A percentile compares a stretch with the other conserved stretches of the same genome.
phyloP scores from a whole-genome alignment of 2,888 invertebrate genomes.

The Scaptomyza flava region DNA sequence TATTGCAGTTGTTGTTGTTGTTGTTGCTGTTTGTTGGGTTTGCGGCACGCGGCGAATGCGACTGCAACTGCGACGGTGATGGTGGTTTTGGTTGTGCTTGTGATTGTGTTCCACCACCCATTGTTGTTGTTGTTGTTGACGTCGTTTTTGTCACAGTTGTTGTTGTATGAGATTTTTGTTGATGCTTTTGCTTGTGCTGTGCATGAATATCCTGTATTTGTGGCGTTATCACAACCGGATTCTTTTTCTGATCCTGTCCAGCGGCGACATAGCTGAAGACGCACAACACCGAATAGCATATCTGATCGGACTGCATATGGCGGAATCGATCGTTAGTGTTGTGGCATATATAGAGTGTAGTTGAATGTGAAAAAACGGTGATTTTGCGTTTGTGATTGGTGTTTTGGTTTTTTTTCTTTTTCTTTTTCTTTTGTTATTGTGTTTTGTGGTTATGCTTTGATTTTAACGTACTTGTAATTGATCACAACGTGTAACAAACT shows the following conservation, averaged over 20 bases:
- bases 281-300: slow-evolving; percentile 99
- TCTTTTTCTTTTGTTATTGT: slow-evolving; percentile 1
- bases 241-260: slow-evolving; percentile 90
- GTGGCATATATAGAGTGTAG: slow-evolving; percentile 25
- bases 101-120: background rate
- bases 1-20: slow-evolving; percentile 3
- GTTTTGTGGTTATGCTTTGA: slow-evolving; percentile 6
- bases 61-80: slow-evolving; percentile 11
- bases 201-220: slow-evolving; percentile 83
- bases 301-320: slow-evolving; percentile 95
- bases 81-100: background rate
- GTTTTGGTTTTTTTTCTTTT: background rate
- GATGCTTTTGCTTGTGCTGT: slow-evolving; percentile 81
- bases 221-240: slow-evolving; percentile 82
- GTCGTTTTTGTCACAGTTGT: slow-evolving; percentile 33
- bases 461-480: no score
- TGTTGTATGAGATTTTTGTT: slow-evolving; percentile 51
- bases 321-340: slow-evolving; percentile 40
- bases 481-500: slow-evolving; percentile 24
- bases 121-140: background rate
- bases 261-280: slow-evolving; percentile 99
- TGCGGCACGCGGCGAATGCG: slow-evolving; percentile 22
- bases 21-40: background rate
- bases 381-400: slow-evolving; percentile 1
- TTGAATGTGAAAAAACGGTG: slow-evolving; percentile 28